Evolutionary conservation across 2,797 vertebrate genomes (phyloP), one percentile per base, ranked within the genome.

Genomic region (Calcarius lapponicus): DNA sequence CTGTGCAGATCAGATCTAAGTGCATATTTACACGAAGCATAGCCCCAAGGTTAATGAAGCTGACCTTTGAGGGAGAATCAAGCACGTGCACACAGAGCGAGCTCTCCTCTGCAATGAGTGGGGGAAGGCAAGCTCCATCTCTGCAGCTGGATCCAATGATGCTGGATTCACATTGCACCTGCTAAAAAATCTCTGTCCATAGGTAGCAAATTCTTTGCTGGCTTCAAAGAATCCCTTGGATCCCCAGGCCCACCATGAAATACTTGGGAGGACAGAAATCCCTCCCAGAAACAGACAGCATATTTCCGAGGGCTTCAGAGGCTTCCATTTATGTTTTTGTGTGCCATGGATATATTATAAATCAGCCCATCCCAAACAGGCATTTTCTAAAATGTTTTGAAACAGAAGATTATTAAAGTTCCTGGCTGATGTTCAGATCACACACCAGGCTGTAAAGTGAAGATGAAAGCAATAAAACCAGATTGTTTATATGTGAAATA

Each of bases 381-480:
- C 43, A 67, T 96, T 93, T 95, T 93, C 86, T 86, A 92, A 88
- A 67, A 45, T 76, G 76, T 80, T 94, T 90, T 82, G 71, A 84
- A 93, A 61, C 32, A 84, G 65, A 50, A 60, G 66, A 53, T 86
- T 76, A 76, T 64, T 76, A 51, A 71, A 66, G 82, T 82, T 94
- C 82, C 76, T 90, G 83, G 88, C 85, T 95, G 87, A 94, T 91
- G 80, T 91, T 92, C 58, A 92, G 89, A 79, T 94, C 90, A 90
- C 76, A 67, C 80, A 92, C 76, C 67, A 92, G 92, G 82, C 82
- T 96, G 95, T 96, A 96, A 96, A 96, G 89, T 93, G 91, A 95
- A 96, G 88, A 82, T 64, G 92, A 97, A 96, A 96, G 96, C 96
- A 96, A 96, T 97, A 96, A 96, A 96, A 96, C 0, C 36, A 82